phyloP scores from a whole-genome alignment of 2,888 invertebrate species.

The Andrena bicolor region DNA sequence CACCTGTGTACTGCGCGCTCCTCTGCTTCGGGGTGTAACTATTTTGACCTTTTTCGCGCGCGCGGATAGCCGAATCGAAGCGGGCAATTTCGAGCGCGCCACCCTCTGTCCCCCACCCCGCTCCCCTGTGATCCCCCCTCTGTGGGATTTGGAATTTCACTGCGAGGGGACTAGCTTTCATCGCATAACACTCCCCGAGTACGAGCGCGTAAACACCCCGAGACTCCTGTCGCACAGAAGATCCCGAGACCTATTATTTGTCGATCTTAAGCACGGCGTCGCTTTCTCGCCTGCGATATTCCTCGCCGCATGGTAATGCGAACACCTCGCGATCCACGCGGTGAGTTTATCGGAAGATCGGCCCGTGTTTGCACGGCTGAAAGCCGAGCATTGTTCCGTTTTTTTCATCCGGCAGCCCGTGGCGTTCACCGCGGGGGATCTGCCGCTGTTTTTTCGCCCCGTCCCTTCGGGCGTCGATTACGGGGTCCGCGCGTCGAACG shows the following conservation, averaged over 20 bases:
- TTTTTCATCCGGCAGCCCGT: conserved; percentile 32
- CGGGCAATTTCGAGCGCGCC: conserved; percentile 44
- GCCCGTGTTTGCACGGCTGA: conserved; percentile 79
- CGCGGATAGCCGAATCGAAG: conserved; percentile 40
- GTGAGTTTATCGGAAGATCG: neutral
- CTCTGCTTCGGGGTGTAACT: conserved; percentile 40
- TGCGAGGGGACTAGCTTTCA: too few relatives aligned
- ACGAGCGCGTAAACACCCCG: too few relatives aligned
- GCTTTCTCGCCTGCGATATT: too few relatives aligned
- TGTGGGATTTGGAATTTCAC: too few relatives aligned
- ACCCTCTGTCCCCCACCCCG: conserved; percentile 4
- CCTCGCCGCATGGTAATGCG: too few relatives aligned
- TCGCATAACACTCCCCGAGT: too few relatives aligned
- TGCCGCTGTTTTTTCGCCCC: conserved; percentile 34
- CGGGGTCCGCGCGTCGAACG: conserved; percentile 30
- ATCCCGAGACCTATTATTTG: too few relatives aligned
- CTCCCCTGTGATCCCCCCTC: neutral
- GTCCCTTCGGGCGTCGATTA: conserved; percentile 35
- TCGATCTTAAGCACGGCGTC: too few relatives aligned
- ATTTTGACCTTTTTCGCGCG: conserved; percentile 58
- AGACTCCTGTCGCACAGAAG: too few relatives aligned
- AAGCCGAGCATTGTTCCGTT: conserved; percentile 68
- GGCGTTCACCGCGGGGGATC: conserved; percentile 6
- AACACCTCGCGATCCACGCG: neutral
- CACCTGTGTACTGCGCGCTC: conserved; percentile 17